These are phyloP conservation scores for Aplocera efformata DNA, from an alignment of 2,888 invertebrate species.

Conservation along the genomic window DNA sequence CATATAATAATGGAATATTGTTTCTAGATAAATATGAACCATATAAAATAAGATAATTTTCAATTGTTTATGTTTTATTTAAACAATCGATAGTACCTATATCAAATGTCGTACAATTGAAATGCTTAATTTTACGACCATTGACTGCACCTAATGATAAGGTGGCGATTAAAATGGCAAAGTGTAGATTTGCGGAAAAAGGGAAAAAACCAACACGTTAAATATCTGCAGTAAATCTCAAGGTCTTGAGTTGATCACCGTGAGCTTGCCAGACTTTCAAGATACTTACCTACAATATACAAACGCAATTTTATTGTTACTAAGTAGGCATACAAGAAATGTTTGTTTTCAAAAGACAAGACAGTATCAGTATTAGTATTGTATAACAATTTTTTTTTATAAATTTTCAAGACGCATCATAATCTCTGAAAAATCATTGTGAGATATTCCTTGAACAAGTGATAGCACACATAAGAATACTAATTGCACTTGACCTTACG, in stretches of 20 bases:
- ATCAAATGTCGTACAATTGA: conserved; percentile 2
- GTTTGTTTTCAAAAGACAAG: conserved; percentile 6
- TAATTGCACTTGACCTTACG: conserved; percentile 4
- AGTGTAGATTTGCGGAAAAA: conserved; percentile 64
- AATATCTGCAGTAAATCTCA: conserved; percentile 67
- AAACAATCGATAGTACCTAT: no score
- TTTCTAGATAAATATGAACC: no score
- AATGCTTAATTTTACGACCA: conserved; percentile 4
- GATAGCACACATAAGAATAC: no score
- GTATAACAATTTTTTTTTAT: no score
- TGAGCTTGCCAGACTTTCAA: conserved; percentile 69
- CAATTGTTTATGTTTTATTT: no score
- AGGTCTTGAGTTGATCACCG: conserved; percentile 70
- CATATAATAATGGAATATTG: neutral
- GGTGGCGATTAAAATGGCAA: conserved; percentile 38
- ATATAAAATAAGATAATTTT: no score
- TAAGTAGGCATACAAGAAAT: conserved; percentile 22
- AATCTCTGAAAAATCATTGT: no score
- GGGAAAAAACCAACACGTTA: conserved; percentile 59
- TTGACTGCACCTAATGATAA: conserved; percentile 18
- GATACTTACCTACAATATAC: conserved; percentile 43
- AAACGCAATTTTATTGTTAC: conserved; percentile 41
- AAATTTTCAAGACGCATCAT: no score
- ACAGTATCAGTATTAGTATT: no score
- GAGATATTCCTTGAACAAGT: no score